Base-by-base conservation (phyloP, 23 tunicate species). In the Styela plicata region DNA sequence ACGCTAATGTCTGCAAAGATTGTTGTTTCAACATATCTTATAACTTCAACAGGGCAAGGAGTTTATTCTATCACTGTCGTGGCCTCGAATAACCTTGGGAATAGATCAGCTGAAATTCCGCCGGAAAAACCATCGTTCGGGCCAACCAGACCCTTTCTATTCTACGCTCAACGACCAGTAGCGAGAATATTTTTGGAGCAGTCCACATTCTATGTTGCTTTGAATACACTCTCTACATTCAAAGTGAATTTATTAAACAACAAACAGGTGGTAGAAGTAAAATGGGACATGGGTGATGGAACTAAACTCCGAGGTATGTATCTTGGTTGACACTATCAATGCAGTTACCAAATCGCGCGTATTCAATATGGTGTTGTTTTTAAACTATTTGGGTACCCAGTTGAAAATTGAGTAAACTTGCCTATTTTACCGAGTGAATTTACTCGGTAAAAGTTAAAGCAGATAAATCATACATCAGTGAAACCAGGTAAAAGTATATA, bases 251-350 rank as follows among this genome's bases (percentile, higher is more conserved):
- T 44, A 25, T 21, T 1, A 0, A 44, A 53, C 32, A 44, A 23
- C 37, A 53, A 17, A 1, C 81, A 76, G 26, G 52, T 36, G 5
- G 27, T 76, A 5, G 27, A 76, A 25, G 27, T 76, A 18, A 1
- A 27, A 44, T 76, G 81, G 81, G 66, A 76, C 21, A 76, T 76
- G 81, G 81, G 81, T 13, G 81, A 76, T 44, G 81, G 81, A 1
- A 76, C 81, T 13, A 44, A n/a, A 23, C 31, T 76, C 5, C 24
- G 22, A 36, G 81, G 81, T 76, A 2, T 13, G 66, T 76, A n/a
- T 25, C 17, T 24, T 66, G 31, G 5, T 24, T 7, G 10, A 27
- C 70, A 5, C 31, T 7, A 66, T 66, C 31, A n/a, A n/a, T n/a
- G n/a, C n/a, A n/a, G n/a, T n/a, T n/a, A n/a, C n/a, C n/a, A n/a